Evolutionary conservation across 1,140 invertebrate genomes (phyloP), one percentile per base, ranked within the genome.

Genomic region (Rhagoletis zephyria): DNA sequence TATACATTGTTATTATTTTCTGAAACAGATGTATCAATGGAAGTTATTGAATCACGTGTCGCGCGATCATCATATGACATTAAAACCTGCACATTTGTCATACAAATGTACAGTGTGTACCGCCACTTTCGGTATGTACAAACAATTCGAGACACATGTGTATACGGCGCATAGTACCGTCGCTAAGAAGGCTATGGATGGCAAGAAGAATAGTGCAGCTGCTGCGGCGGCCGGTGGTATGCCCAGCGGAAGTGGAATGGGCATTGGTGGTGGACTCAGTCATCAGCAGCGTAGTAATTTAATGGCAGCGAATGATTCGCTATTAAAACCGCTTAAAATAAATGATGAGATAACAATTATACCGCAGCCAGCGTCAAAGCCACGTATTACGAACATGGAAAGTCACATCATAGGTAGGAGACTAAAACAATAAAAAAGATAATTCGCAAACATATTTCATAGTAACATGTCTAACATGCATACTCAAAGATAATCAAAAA

Each of bases 101-200:
- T 98, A 98, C 94, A 98, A 98, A 93, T 98, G 97, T 93, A 98
- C 97, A 48, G 97, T 98, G 5, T 98, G 97, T 93, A 97, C 97
- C 85, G 97, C 97, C 70, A 98, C 97, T 10, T 98, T 98, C 91
- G 97, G 97, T 88, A 97, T 98, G 96, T 98, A 98, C 94, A 97
- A 97, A 93, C 96, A 97, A 90, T 98, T 98, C 90, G 97, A 98
- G 91, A 98, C 96, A 93, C 97, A 98, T 92, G 97, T 98, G 2
- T 98, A 98, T 90, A 97, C 97, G 4, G 97, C 97, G 4, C 97
- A 98, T 90, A 97, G 97, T 92, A 96, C 96, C 6, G 96, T 97
- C 6, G 96, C 96, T 16, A 97, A 97, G 90, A 94, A 96, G 85
- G 96, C 95, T 9, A 96, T 96, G 94, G 96, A 96, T 90, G 96